Conservation (phyloP, 2,888 invertebrate species). For the Ormyrus rosae region DNA sequence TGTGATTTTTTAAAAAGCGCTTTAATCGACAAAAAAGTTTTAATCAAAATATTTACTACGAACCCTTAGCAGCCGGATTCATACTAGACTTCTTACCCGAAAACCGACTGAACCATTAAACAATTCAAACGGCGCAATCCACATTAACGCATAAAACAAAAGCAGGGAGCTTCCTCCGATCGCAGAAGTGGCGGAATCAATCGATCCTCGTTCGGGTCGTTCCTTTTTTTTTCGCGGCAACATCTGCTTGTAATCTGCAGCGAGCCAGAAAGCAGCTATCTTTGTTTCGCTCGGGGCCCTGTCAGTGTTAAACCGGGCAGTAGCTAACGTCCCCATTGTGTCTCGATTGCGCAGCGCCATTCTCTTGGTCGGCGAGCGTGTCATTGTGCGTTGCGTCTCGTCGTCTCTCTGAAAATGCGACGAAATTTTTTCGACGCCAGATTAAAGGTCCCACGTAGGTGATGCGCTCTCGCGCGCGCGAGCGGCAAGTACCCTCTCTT, state of each 20-base stretch:
- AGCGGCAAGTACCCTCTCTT: neutral
- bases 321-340: slow-evolving; percentile 62
- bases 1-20: no score
- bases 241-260: slow-evolving; percentile 71
- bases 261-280: slow-evolving; percentile 67
- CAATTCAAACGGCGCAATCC: no score
- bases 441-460: slow-evolving; percentile 61
- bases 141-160: no score
- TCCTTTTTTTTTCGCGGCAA: slow-evolving; percentile 28
- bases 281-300: slow-evolving; percentile 71
- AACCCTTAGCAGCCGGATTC: no score
- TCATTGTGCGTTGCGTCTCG: slow-evolving; percentile 22
- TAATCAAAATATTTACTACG: no score
- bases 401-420: neutral
- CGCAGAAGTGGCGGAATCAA: no score
- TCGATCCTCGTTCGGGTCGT: no score
- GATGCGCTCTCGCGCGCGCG: no score
- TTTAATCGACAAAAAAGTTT: no score
- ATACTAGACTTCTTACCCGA: no score
- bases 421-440: slow-evolving; percentile 64
- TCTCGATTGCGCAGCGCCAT: slow-evolving; percentile 66
- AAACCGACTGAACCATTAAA: no score
- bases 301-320: slow-evolving; percentile 65
- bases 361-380: slow-evolving; percentile 1
- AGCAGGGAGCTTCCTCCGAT: no score